Evolutionary conservation across 2,113 vertebrate genomes (phyloP), one percentile per base, ranked within the genome.

Genomic region (Promerops cafer): DNA sequence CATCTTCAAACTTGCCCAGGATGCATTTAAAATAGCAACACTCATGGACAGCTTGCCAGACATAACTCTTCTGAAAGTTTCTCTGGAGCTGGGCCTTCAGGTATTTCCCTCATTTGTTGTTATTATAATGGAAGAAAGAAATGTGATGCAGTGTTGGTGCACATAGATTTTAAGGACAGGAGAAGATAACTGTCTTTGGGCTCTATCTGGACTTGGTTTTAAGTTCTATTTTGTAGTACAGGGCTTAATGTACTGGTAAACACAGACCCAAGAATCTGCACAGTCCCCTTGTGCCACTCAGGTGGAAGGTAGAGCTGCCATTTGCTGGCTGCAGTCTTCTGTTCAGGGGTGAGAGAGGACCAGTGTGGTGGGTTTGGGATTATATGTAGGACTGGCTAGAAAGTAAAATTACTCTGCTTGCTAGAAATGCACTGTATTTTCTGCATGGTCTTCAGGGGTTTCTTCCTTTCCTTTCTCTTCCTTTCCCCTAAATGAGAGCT

Each of bases 1-100:
- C 97, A 99, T 99, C 97, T 99, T 99, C 98, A 99, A 99, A 97
- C 98, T 98, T 92, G 98, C 98, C 96, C 98, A 98, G 65, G 98
- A 98, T 96, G 98, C 98, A 94, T 98, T 98, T 97, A 98, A 98
- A 98, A 98, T 98, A 95, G 98, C 98, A 96, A 98, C 98, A 37
- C 98, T 98, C 85, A 98, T 98, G 98, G 98, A 98, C 97, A 98
- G 97, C 96, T 98, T 98, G 94, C 98, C 98, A 63, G 98, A 98
- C 71, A 98, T 98, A 87, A 98, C 98, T 83, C 98, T 98, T 89
- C 94, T 98, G 89, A 98, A 98, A 98, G 98, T 98, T 91, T 98
- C 98, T 83, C 96, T 98, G 97, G 98, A 98, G 92, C 10, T 98
- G 95, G 98, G 98, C 82, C 98, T 98, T 97, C 98, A 98, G 98